phyloP scores from a whole-genome alignment of 2,888 invertebrate genomes.

The Campoletis raptor region DNA sequence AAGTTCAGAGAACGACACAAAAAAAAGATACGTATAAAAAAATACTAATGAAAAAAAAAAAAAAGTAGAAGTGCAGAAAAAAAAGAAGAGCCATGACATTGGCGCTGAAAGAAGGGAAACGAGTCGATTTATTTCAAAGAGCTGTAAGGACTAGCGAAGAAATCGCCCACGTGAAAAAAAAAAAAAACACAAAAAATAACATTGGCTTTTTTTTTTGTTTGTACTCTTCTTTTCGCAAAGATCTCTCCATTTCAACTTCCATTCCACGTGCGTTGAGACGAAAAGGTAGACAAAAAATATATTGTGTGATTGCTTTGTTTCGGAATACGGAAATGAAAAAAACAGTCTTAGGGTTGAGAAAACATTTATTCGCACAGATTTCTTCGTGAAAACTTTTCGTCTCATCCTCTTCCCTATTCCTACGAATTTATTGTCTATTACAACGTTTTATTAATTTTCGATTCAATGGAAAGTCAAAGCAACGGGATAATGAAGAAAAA shows the following conservation, averaged over 20 bases:
- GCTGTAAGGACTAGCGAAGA: constrained; percentile 9
- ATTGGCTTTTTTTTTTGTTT: neutral
- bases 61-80: neutral
- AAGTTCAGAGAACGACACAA: constrained; percentile 2
- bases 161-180: constrained; percentile 8
- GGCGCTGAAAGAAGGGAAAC: constrained; percentile 25
- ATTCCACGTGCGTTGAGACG: neutral
- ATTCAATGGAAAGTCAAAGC: neutral
- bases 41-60: constrained; percentile 24
- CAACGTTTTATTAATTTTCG: neutral
- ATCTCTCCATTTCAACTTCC: constrained; percentile 6
- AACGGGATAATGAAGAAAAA: neutral
- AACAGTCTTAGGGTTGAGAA: neutral
- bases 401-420: neutral
- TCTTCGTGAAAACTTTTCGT: neutral
- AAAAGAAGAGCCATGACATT: constrained; percentile 3
- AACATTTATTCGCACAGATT: constrained; percentile 3
- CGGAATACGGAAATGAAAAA: constrained; percentile 6
- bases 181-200: neutral
- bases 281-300: constrained; percentile 17
- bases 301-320: neutral
- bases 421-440: neutral
- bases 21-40: neutral
- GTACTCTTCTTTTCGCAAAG: constrained; percentile 9
- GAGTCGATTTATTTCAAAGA: constrained; percentile 48